A percentile compares a stretch with the other conserved stretches of the same genome.
phyloP scores from a whole-genome alignment of 2,888 invertebrate genomes.

The Zaprionus obscuricornis region DNA sequence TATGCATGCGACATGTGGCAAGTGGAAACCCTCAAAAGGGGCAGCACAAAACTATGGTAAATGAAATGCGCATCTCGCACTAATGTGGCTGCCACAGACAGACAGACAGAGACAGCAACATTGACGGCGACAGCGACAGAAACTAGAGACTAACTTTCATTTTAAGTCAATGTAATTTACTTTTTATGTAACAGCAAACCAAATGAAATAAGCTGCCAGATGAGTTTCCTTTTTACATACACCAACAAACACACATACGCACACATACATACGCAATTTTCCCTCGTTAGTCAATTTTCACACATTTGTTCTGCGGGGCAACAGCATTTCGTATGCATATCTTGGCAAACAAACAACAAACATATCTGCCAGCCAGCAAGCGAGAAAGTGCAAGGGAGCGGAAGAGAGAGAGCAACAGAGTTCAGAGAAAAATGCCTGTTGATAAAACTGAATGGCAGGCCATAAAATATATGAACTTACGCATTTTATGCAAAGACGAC shows the following conservation, averaged over 20 bases:
- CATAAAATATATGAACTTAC: slow-evolving; percentile 20
- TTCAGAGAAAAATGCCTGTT: slow-evolving; percentile 40
- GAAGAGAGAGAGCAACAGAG: background rate
- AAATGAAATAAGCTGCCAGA: slow-evolving; percentile 31
- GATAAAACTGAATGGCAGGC: slow-evolving; percentile 46
- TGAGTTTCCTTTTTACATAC: slow-evolving; percentile 4
- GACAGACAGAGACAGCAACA: too few relatives aligned
- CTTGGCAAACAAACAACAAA: slow-evolving; percentile 48
- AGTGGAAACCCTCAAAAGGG: slow-evolving; percentile 20
- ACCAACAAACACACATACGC: slow-evolving; percentile 22
- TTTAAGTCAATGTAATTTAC: slow-evolving; percentile 46
- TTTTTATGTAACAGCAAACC: slow-evolving; percentile 21
- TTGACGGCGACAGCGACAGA: background rate
- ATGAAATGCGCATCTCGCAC: slow-evolving; percentile 49
- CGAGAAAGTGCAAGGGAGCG: slow-evolving; percentile 20
- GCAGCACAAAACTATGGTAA: slow-evolving; percentile 30
- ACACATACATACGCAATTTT: slow-evolving; percentile 1
- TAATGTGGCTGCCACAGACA: slow-evolving; percentile 36
- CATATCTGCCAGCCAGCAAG: too few relatives aligned
- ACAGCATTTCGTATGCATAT: slow-evolving; percentile 38
- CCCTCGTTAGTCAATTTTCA: slow-evolving; percentile 46
- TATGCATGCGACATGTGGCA: slow-evolving; percentile 68
- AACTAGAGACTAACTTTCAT: slow-evolving; percentile 11
- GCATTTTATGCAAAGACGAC: slow-evolving; percentile 4
- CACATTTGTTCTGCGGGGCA: slow-evolving; percentile 31